These are phyloP conservation scores for Trissolcus brochymenae DNA, from an alignment of 2,888 invertebrate species.

Conservation along the genomic window DNA sequence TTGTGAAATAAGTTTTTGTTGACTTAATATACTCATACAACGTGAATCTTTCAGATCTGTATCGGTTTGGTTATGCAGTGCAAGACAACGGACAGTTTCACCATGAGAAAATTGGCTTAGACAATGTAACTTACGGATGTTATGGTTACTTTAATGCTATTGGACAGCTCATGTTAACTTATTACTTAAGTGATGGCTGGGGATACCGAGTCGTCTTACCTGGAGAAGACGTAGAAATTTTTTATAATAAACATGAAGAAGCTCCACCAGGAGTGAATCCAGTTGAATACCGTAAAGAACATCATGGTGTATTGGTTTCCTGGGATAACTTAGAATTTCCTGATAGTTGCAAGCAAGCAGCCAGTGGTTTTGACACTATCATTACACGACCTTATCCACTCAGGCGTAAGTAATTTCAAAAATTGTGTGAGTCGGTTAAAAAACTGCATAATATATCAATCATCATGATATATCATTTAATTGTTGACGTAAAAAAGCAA, in stretches of 20 bases:
- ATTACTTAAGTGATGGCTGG: slow-evolving; percentile 87
- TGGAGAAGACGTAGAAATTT: slow-evolving; percentile 83
- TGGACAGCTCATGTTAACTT: slow-evolving; percentile 82
- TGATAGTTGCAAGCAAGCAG: slow-evolving; percentile 79
- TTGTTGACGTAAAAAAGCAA: slow-evolving; percentile 35
- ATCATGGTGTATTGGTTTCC: slow-evolving; percentile 79
- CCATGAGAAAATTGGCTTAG: slow-evolving; percentile 86
- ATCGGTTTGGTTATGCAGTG: slow-evolving; percentile 87
- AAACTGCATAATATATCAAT: too few relatives aligned
- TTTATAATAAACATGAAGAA: slow-evolving; percentile 77
- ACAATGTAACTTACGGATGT: slow-evolving; percentile 88
- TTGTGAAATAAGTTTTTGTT: neutral
- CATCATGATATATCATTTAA: slow-evolving; percentile 20
- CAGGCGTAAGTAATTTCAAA: slow-evolving; percentile 37
- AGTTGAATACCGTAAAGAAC: slow-evolving; percentile 68
- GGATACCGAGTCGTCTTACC: slow-evolving; percentile 86
- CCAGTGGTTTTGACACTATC: slow-evolving; percentile 32
- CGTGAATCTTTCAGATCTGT: slow-evolving; percentile 78
- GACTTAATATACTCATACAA: neutral
- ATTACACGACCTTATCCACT: slow-evolving; percentile 45
- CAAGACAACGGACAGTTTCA: slow-evolving; percentile 85
- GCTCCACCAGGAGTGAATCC: slow-evolving; percentile 62
- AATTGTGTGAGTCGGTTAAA: neutral
- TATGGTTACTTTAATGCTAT: slow-evolving; percentile 87
- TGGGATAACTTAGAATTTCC: slow-evolving; percentile 86